phyloP scores from a whole-genome alignment of 2,113 vertebrate species.

The Tragelaphus scriptus region DNA sequence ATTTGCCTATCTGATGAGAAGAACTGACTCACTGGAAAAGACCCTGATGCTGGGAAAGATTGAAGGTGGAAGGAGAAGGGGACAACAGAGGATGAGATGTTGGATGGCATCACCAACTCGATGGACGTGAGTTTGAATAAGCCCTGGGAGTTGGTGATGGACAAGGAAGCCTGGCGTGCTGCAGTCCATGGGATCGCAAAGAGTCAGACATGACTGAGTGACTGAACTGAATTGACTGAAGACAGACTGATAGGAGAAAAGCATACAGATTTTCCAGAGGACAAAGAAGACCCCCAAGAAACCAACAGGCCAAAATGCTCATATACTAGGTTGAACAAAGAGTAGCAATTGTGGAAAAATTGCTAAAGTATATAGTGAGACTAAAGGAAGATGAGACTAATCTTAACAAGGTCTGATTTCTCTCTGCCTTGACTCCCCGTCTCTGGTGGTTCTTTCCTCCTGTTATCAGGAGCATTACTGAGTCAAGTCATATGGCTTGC shows the following conservation, averaged over 20 bases:
- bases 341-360: not conserved
- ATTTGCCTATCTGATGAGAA: not conserved
- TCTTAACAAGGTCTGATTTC: not conserved
- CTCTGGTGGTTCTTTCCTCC: not conserved
- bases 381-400: not conserved
- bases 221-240: not conserved
- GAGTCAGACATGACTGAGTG: not conserved
- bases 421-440: not conserved
- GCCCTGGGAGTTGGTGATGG: not conserved
- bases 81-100: not conserved
- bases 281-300: not conserved
- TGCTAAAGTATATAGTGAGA: not conserved
- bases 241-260: not conserved
- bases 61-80: accelerated
- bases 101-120: not conserved
- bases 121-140: not conserved
- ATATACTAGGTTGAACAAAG: not conserved
- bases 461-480: not conserved
- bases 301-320: not conserved
- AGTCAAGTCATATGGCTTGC: not conserved
- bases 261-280: not conserved
- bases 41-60: not conserved
- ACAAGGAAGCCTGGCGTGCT: not conserved
- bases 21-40: not conserved
- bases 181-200: not conserved